Evolutionary conservation across 2,113 vertebrate species (phyloP).

Genomic region (Callopanchax toddi): DNA sequence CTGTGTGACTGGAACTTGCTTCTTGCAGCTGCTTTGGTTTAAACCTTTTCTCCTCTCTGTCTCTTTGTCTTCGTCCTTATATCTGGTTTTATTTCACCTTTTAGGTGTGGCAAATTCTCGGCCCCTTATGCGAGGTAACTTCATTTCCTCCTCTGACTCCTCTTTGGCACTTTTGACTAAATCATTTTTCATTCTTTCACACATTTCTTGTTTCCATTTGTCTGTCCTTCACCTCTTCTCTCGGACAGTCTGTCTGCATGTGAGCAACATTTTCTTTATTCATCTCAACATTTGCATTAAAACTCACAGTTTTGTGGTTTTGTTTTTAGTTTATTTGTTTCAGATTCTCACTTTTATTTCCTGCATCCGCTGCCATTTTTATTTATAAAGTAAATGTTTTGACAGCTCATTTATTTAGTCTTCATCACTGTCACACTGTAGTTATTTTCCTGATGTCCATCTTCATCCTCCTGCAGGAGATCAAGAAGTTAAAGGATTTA

Average conservation of each 20-base stretch:
- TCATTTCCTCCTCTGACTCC: neutral
- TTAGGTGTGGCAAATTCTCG: slow-evolving; percentile 91
- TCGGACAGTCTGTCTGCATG: slow-evolving; percentile 57
- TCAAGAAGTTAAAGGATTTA: slow-evolving; percentile 92
- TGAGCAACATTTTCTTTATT: slow-evolving; percentile 46
- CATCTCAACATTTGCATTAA: neutral
- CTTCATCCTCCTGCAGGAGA: slow-evolving; percentile 80
- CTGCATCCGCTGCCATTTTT: neutral
- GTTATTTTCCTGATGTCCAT: accelerated
- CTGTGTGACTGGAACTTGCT: slow-evolving; percentile 8
- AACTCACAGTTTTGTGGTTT: neutral
- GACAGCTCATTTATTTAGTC: neutral
- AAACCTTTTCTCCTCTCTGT: slow-evolving; percentile 18
- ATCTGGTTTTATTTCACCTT: slow-evolving; percentile 66
- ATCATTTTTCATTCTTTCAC: slow-evolving; percentile 17
- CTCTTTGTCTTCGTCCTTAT: slow-evolving; percentile 16
- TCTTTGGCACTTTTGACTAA: neutral
- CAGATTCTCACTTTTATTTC: neutral
- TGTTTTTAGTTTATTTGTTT: neutral
- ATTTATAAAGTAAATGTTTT: neutral
- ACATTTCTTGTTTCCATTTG: slow-evolving; percentile 10
- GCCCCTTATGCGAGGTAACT: slow-evolving; percentile 91
- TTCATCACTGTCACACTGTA: neutral
- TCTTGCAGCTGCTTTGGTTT: slow-evolving; percentile 29
- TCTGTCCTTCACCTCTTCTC: slow-evolving; percentile 28